Evolutionary conservation across 2,888 invertebrate species (phyloP).

Genomic region (Stegophylla sp.): DNA sequence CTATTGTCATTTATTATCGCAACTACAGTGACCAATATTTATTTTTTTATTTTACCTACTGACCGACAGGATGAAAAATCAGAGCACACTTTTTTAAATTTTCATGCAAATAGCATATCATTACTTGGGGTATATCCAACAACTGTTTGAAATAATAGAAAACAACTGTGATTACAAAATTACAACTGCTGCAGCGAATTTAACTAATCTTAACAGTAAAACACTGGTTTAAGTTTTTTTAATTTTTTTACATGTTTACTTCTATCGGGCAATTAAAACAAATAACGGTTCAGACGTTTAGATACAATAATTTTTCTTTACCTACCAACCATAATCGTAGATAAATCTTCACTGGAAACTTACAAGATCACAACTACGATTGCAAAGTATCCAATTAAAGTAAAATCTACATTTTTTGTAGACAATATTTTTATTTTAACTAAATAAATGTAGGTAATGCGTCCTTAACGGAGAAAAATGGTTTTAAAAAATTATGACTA

Average conservation of each 20-base stretch:
- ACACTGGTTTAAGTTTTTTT: constrained; percentile 43
- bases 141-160: constrained; percentile 9
- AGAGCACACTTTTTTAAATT: constrained; percentile 19
- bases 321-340: neutral
- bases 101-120: constrained; percentile 29
- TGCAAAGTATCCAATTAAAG: too few species aligned
- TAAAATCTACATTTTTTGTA: too few species aligned
- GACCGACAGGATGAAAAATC: constrained; percentile 43
- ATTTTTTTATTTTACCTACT: constrained; percentile 52
- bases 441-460: too few species aligned
- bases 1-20: constrained; percentile 32
- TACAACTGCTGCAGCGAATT: constrained; percentile 25
- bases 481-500: too few species aligned
- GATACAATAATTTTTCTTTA: constrained; percentile 11
- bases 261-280: constrained; percentile 13
- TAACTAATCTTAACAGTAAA: constrained; percentile 51
- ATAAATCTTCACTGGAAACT: neutral
- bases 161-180: constrained; percentile 40
- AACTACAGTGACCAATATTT: constrained; percentile 44
- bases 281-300: constrained; percentile 43
- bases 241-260: constrained; percentile 19
- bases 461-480: too few species aligned
- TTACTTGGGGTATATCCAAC: constrained; percentile 23
- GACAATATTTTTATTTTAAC: too few species aligned
- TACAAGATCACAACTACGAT: neutral